Evolutionary conservation across 2,113 vertebrate genomes (phyloP), one percentile per base, ranked within the genome.

Genomic region (Anhinga anhinga): DNA sequence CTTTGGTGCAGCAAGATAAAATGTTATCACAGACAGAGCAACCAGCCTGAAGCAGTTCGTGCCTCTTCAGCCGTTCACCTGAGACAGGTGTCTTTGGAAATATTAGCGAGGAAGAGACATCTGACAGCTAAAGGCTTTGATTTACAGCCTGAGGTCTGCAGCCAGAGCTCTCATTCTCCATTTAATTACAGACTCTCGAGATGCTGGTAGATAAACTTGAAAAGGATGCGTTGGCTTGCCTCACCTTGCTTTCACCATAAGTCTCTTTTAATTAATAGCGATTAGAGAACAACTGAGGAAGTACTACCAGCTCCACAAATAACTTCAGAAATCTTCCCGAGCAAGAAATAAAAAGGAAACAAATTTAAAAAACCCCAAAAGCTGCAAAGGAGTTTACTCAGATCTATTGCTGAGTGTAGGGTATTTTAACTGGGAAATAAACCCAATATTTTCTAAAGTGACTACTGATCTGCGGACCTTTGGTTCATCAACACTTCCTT

Each of bases 111-210:
- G 78, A 32, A 87, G 49, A 50, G 52, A 59, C 47, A 47, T 50
- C 81, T 93, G 93, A 94, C 74, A 92, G 78, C 36, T 67, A 76
- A 72, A 84, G 34, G 76, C 74, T 96, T 93, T 94, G 83, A 88
- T 93, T 94, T 93, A 77, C 79, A 93, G 79, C 87, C 96, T 0
- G 1, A 76, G 94, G 95, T 84, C 79, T 78, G 40, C 79, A 90
- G 11, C 8, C 93, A 84, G 85, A 69, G 50, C 61, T 71, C 71
- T 94, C 82, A 16, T 83, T 80, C 66, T 47, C 59, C 40, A 13
- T 32, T 86, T 97, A 93, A 97, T 97, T 96, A 96, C 71, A 96
- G 85, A 18, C 65, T 83, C 67, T 22, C 2, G 5, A 93, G 95
- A 97, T 90, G 77, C 72, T 30, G n/a, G 63, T 14, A 72, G 93